Conservation (phyloP, 2,797 vertebrate species). For the Acipenser ruthenus region DNA sequence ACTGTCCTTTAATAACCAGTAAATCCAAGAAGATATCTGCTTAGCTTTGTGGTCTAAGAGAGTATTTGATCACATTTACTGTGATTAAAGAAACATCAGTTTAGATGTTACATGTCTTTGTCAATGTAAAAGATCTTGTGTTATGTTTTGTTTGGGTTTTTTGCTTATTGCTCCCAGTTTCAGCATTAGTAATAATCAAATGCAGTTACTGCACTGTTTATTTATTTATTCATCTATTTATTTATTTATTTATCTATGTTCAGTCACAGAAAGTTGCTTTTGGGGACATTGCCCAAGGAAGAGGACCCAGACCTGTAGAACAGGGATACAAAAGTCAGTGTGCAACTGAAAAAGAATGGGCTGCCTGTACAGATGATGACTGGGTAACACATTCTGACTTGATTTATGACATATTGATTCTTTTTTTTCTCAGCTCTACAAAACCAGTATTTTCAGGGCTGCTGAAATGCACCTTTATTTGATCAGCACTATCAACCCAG, state of each 20-base stretch:
- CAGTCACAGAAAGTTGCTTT: slow-evolving; percentile 18
- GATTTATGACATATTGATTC: slow-evolving; percentile 7
- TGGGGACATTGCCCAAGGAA: slow-evolving; percentile 28
- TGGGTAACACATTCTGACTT: slow-evolving; percentile 61
- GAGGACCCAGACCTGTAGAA: slow-evolving; percentile 65
- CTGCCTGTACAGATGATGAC: slow-evolving; percentile 68
- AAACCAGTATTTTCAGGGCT: not conserved
- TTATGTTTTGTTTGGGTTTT: not conserved
- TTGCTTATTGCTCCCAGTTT: not conserved
- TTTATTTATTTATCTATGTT: not conserved
- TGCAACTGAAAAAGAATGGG: slow-evolving; percentile 62
- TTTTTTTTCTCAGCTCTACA: not conserved
- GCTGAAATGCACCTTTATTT: slow-evolving; percentile 2
- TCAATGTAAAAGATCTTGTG: not conserved
- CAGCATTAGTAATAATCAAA: not conserved
- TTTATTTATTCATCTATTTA: too few species aligned
- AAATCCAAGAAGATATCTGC: too few species aligned
- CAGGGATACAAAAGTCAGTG: slow-evolving; percentile 50
- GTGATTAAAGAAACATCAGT: not conserved
- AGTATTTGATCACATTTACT: too few species aligned
- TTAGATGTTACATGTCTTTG: not conserved
- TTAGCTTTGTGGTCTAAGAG: too few species aligned
- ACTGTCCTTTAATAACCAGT: too few species aligned
- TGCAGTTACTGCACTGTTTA: too few species aligned
- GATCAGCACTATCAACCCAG: not conserved